A percentile compares a stretch with the other conserved stretches of the same genome.
Conservation (phyloP, 1,140 invertebrate genomes). For the Adelges cooleyi region DNA sequence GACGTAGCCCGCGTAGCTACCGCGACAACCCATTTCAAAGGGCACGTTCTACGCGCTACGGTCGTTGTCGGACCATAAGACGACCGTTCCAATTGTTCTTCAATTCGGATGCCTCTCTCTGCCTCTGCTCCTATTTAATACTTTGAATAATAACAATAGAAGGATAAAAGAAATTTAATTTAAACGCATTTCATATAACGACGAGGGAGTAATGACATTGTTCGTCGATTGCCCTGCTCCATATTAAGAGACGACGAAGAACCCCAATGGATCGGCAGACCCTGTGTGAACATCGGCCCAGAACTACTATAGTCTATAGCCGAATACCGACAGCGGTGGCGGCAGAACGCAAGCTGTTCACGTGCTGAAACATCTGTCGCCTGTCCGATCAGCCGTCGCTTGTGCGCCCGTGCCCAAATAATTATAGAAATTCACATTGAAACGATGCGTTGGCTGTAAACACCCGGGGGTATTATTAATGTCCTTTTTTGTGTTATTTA, state of each 20-base stretch:
- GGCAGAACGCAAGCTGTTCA: constrained; percentile 20
- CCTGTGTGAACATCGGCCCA: constrained; percentile 16
- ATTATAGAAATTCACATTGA: too few species aligned
- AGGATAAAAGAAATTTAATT: background rate
- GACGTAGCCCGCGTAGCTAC: background rate
- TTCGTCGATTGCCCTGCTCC: too few species aligned
- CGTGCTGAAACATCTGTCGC: constrained; percentile 21
- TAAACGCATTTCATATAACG: background rate
- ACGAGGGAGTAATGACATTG: too few species aligned
- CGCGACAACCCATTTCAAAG: background rate
- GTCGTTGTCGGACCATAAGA: too few species aligned
- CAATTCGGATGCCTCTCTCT: background rate
- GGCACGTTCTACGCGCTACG: background rate
- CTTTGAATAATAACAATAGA: too few species aligned
- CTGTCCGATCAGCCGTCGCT: constrained; percentile 1
- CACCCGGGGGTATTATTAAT: too few species aligned
- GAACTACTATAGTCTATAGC: too few species aligned
- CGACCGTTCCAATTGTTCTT: too few species aligned
- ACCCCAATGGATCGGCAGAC: background rate
- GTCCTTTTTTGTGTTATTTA: too few species aligned
- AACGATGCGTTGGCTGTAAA: too few species aligned
- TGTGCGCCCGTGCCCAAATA: background rate
- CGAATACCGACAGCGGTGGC: background rate
- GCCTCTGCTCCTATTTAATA: background rate
- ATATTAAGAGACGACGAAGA: too few species aligned